Evolutionary conservation across 92 coral and sea anemone genomes (phyloP), one percentile per base, ranked within the genome.

Genomic region (Paramuricea clavata): DNA sequence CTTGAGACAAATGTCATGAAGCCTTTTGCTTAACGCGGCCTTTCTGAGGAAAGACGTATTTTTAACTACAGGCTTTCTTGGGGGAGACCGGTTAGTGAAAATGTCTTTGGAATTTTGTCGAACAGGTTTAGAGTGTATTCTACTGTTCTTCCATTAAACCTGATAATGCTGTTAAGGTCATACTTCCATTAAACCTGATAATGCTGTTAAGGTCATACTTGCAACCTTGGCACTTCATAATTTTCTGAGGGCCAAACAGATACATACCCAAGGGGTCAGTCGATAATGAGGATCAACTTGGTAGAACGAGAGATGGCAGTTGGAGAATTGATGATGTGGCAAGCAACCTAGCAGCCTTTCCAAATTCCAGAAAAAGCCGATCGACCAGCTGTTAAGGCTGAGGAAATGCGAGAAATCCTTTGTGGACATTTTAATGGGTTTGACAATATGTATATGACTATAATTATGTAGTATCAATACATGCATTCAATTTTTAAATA

Each of bases 41-140:
- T 85, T 0, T 1, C 25, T 2, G 65, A 86, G 34, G 89, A 89
- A 47, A 52, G 81, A 19, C 57, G 93, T 15, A 67, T 92, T 22
- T 90, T 89, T 17, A 92, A 92, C 33, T 82, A 86, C 22, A 27
- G 95, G 30, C 44, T 89, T 12, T 87, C 92, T 7, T 70, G 92
- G 31, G 90, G 88, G 0, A 50, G 89, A 6, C n/a, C 86, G 23
- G 72, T 86, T 28, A 89, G 90, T 57, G 93, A 86, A 64, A 92
- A 92, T 92, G 89, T 82, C 3, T 92, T 92, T 82, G 95, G 91
- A 0, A 89, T 92, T 65, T 65, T 91, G 35, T 36, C 80, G n/a
- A 65, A 78, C 12, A 32, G 83, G 17, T 92, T 82, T 32, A 78
- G 93, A 50, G 26, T 89, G 2, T 89, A 86, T 76, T 86, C 65